Conservation (phyloP, 2,797 vertebrate species). For the Bradypus variegatus region DNA sequence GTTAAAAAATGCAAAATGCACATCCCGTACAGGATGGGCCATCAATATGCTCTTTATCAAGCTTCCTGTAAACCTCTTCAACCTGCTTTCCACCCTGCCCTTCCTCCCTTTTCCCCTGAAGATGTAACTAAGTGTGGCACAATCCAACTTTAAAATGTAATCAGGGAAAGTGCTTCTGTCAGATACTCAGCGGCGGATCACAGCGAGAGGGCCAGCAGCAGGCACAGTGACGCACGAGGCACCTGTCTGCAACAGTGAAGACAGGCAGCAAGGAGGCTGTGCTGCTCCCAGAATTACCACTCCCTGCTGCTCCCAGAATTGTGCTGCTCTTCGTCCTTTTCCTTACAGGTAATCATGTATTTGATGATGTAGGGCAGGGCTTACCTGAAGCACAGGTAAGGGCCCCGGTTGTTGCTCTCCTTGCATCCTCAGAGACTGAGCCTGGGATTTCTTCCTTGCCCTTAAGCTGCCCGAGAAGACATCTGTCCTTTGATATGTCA, state of each 20-base stretch:
- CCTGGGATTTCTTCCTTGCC: neutral
- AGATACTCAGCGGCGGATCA: neutral
- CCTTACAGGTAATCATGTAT: neutral
- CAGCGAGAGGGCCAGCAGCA: neutral
- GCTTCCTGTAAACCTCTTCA: neutral
- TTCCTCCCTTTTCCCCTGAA: neutral
- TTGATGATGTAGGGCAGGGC: neutral
- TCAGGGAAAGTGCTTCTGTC: conserved; percentile 23
- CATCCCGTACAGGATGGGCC: fast-evolving
- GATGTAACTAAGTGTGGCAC: neutral
- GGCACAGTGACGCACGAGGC: neutral
- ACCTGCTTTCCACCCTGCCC: neutral
- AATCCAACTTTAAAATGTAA: conserved; percentile 11
- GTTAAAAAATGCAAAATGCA: neutral
- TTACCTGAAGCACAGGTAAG: neutral
- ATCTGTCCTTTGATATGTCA: neutral
- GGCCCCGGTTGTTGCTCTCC: fast-evolving
- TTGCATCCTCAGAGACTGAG: neutral
- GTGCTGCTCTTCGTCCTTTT: neutral
- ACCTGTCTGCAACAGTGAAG: conserved; percentile 1
- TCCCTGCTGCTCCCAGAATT: neutral
- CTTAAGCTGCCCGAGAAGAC: neutral
- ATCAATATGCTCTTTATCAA: fast-evolving
- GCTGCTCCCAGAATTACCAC: no score
- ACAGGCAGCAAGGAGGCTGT: neutral